Base-by-base conservation (phyloP, 2,888 invertebrate genomes). In the Coecobrya sp. region DNA sequence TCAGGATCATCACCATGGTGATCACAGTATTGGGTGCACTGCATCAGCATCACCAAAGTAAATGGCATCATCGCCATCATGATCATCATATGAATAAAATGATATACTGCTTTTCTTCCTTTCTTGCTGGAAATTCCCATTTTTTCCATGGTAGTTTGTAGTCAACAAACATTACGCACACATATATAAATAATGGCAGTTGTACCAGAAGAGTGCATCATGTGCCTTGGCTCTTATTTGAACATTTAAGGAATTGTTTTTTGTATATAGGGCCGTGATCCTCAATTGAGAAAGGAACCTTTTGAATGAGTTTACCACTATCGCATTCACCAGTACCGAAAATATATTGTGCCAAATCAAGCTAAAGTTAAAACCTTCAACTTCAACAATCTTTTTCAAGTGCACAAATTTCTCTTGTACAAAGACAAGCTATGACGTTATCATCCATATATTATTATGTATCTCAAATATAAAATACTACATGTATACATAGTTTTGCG, bases 221-320 rank as follows among this genome's bases (percentile, higher is more conserved):
- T n/a, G n/a, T 22, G n/a, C 30, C 13, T 7, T 16, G 1, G n/a
- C 27, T 36, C n/a, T 30, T 25, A 73, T 42, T 3, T 42, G 8
- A 19, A 19, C 25, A 5, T n/a, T n/a, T 16, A 11, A 25, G 25
- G 65, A 65, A 7, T 55, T 25, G 10, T 62, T 22, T 49, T 19
- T 22, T 13, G n/a, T 8, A n/a, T 73, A 1, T 11, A 52, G 27
- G 49, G 81, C 16, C 76, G 49, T 22, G 42, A 49, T 79, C 73
- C 86, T 70, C 52, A 55, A 19, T 87, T 87, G 62, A 76, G 25
- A 45, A 59, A 42, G n/a, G 36, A 59, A n/a, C n/a, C 36, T 87
- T 55, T 55, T 76, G 73, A 81, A 16, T 87, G 76, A 76, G 68
- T 36, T 55, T 52, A 16, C 36, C 16, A 19, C 10, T 65, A 27